These are phyloP conservation scores for Drosophila suboccidentalis DNA, from an alignment of 2,888 invertebrate genomes.

Conservation along the genomic window DNA sequence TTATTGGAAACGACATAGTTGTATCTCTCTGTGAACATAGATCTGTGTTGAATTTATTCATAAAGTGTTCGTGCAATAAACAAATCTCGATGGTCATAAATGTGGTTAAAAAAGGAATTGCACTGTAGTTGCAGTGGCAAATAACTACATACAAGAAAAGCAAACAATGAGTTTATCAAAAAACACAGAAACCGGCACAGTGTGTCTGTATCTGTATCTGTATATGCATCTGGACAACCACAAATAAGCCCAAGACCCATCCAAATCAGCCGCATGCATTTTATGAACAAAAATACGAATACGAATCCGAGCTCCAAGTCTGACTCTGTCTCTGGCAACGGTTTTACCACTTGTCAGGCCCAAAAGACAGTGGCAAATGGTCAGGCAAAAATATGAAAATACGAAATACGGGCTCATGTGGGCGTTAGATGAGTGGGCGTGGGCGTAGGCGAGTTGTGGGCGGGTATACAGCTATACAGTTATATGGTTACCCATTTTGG, in stretches of 20 bases:
- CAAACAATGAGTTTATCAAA: slow-evolving; percentile 20
- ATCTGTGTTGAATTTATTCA: slow-evolving; percentile 37
- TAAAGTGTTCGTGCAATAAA: slow-evolving; percentile 48
- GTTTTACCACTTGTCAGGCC: slow-evolving; percentile 46
- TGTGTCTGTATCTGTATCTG: slow-evolving; percentile 13
- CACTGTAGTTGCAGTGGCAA: slow-evolving; percentile 11
- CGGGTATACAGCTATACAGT: background rate
- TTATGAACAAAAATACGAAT: slow-evolving; percentile 34
- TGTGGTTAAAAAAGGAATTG: slow-evolving; percentile 39
- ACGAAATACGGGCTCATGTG: slow-evolving; percentile 57
- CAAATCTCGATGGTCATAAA: slow-evolving; percentile 48
- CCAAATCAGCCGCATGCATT: slow-evolving; percentile 61
- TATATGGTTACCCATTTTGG: slow-evolving; percentile 56
- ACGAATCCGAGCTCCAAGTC: background rate
- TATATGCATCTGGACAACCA: slow-evolving; percentile 38
- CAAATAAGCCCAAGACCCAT: slow-evolving; percentile 57
- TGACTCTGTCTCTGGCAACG: slow-evolving; percentile 10
- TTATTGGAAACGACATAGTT: slow-evolving; percentile 18
- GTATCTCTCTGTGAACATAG: background rate
- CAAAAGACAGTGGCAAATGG: slow-evolving; percentile 59
- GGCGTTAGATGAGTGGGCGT: slow-evolving; percentile 20
- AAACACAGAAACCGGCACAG: slow-evolving; percentile 2
- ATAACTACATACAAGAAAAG: slow-evolving; percentile 3
- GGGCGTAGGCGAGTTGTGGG: background rate
- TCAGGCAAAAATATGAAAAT: slow-evolving; percentile 70